Evolutionary conservation across 2,797 vertebrate genomes (phyloP).

Genomic region (Okamejei kenojei): DNA sequence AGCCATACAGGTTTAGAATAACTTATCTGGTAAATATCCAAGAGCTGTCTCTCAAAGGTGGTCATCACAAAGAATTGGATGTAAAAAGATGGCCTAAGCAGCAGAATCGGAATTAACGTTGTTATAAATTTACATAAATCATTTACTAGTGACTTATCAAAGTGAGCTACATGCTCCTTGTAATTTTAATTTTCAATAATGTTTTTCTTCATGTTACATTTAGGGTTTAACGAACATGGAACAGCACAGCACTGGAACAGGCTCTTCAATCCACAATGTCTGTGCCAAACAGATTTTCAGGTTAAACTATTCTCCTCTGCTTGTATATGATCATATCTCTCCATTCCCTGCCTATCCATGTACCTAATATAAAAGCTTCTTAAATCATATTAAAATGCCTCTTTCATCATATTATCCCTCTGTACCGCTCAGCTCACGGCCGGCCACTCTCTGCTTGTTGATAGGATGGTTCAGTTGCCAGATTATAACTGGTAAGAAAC

Average conservation of each 20-base stretch:
- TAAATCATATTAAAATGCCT: no score
- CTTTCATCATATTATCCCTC: no score
- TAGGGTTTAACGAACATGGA: background rate
- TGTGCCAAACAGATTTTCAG: no score
- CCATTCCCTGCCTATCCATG: background rate
- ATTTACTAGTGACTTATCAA: background rate
- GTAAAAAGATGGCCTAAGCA: background rate
- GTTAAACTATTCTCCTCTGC: no score
- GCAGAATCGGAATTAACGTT: background rate
- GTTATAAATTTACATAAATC: background rate
- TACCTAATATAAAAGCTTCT: no score
- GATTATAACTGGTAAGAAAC: no score
- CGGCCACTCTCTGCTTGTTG: no score
- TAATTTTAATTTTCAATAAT: background rate
- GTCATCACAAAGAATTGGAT: background rate
- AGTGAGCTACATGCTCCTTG: background rate
- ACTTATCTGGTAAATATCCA: background rate
- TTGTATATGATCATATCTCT: background rate
- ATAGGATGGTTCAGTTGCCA: no score
- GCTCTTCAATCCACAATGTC: no score
- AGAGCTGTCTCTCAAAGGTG: background rate
- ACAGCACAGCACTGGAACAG: no score
- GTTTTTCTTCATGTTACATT: background rate
- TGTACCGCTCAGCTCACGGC: no score
- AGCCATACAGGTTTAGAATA: slow-evolving; percentile 1